phyloP scores from a whole-genome alignment of 2,113 vertebrate species.

The Neotoma lepida region DNA sequence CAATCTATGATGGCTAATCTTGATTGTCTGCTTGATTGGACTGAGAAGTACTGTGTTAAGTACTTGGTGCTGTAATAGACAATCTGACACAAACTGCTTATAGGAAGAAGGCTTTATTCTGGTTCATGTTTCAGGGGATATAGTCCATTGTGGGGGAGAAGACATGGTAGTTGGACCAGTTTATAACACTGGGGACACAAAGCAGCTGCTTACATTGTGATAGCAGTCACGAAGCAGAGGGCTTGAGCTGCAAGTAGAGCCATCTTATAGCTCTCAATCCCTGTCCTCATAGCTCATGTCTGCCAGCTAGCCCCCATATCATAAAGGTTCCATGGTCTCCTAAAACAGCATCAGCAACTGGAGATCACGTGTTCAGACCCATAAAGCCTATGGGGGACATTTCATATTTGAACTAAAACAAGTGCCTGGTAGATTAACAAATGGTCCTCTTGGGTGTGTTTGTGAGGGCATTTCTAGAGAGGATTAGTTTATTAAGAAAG shows the following conservation, averaged over 20 bases:
- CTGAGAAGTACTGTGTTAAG: background rate
- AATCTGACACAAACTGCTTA: background rate
- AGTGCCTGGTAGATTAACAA: background rate
- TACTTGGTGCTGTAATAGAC: background rate
- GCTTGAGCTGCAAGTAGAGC: background rate
- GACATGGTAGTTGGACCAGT: background rate
- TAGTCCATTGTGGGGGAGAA: background rate
- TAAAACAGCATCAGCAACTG: background rate
- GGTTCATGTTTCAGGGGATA: background rate
- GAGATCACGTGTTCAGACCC: background rate
- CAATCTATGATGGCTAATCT: background rate
- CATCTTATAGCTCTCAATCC: background rate
- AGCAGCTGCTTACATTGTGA: background rate
- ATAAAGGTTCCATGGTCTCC: background rate
- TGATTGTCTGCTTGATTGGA: background rate
- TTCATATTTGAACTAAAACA: background rate
- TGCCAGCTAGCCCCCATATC: background rate
- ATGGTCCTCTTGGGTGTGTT: background rate
- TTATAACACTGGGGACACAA: background rate
- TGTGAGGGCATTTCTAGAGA: background rate
- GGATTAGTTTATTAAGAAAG: background rate
- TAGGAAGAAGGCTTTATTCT: background rate
- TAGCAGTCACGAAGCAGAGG: background rate
- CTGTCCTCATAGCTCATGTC: background rate
- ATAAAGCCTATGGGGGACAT: background rate